These are phyloP conservation scores for Trissoscelio sp. DNA, from an alignment of 2,888 invertebrate species.

Conservation along the genomic window DNA sequence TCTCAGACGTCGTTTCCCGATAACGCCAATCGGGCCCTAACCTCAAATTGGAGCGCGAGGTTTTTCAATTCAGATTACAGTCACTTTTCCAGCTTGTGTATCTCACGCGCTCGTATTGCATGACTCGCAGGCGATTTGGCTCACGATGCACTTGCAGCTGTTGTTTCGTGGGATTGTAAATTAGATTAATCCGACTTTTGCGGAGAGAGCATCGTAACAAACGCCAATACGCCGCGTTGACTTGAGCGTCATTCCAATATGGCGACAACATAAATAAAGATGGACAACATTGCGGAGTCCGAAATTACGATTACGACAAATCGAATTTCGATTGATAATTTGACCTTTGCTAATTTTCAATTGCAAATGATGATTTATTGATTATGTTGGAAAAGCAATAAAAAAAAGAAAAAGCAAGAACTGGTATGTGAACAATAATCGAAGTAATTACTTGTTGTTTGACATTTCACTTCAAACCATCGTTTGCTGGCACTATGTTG, in stretches of 20 bases:
- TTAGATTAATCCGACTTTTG: conserved; percentile 69
- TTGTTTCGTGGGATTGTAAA: conserved; percentile 68
- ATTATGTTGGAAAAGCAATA: too few relatives aligned
- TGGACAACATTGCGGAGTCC: conserved; percentile 46
- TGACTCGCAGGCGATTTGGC: conserved; percentile 21
- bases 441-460: too few relatives aligned
- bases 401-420: too few relatives aligned
- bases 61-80: conserved; percentile 28
- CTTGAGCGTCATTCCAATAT: conserved; percentile 72
- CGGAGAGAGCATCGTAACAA: conserved; percentile 71
- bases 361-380: too few relatives aligned
- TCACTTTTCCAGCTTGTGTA: conserved; percentile 8
- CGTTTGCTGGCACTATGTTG: neutral
- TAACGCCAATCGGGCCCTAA: conserved; percentile 67
- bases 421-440: too few relatives aligned
- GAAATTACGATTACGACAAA: too few relatives aligned
- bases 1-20: conserved; percentile 58
- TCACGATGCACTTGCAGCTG: conserved; percentile 22
- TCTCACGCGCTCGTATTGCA: conserved; percentile 29
- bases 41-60: conserved; percentile 64
- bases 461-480: too few relatives aligned
- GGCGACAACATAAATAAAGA: conserved; percentile 69
- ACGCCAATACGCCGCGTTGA: conserved; percentile 75
- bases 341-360: too few relatives aligned
- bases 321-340: too few relatives aligned